phyloP scores from a whole-genome alignment of 2,113 vertebrate genomes.

The Serilophus lunatus region DNA sequence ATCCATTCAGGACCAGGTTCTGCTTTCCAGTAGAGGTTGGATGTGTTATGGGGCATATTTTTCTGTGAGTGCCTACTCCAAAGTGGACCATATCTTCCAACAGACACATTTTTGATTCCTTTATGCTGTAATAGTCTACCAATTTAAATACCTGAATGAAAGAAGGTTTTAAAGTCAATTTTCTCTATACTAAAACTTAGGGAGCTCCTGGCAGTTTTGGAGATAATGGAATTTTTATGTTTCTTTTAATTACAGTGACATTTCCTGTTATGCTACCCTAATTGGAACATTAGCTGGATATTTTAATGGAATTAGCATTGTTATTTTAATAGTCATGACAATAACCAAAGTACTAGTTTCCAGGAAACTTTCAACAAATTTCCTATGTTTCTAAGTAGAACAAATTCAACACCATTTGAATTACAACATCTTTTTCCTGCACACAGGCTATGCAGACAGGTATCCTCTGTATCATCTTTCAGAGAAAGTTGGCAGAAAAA shows the following conservation, averaged over 20 bases:
- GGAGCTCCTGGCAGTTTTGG: not conserved
- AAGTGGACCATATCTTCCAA: not conserved
- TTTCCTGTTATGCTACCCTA: not conserved
- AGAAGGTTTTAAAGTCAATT: not conserved
- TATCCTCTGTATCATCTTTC: not conserved
- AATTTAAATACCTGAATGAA: not conserved
- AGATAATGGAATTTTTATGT: not conserved
- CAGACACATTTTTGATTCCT: not conserved
- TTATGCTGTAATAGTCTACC: not conserved
- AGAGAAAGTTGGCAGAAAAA: not conserved
- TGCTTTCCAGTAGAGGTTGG: not conserved
- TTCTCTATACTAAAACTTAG: not conserved
- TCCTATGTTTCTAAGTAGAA: not conserved
- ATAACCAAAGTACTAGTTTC: not conserved
- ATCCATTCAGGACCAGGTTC: not conserved
- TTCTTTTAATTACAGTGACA: not conserved
- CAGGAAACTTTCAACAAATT: not conserved
- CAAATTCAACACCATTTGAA: not conserved
- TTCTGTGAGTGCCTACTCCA: not conserved
- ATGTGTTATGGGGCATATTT: not conserved
- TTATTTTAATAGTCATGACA: not conserved
- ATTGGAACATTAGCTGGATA: not conserved
- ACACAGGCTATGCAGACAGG: not conserved
- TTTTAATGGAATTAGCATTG: not conserved
- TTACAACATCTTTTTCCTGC: not conserved